Evolutionary conservation across 2,888 invertebrate genomes (phyloP).

Genomic region (Tanypteryx hageni): DNA sequence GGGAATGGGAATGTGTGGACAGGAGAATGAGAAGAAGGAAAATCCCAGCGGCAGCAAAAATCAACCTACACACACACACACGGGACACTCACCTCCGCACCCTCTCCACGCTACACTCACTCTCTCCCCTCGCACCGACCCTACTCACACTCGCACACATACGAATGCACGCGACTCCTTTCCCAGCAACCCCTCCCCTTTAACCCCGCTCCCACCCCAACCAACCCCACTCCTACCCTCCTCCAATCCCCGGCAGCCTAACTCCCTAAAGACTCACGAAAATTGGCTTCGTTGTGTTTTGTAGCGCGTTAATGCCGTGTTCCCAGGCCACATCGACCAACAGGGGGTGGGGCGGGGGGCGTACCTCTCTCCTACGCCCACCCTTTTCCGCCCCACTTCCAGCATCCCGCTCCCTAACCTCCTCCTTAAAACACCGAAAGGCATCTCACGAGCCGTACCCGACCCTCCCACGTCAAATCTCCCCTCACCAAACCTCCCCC

Average conservation of each 20-base stretch:
- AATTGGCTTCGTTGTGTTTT: constrained; percentile 62
- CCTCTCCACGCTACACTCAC: background rate
- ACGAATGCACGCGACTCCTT: background rate
- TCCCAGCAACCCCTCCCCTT: background rate
- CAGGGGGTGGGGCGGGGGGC: background rate
- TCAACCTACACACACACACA: background rate
- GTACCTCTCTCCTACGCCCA: background rate
- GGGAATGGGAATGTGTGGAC: too few species aligned
- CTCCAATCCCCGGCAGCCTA: background rate
- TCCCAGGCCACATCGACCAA: constrained; percentile 49
- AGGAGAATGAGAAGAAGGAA: background rate
- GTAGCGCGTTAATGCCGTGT: constrained; percentile 61
- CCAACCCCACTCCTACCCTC: background rate
- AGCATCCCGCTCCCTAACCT: too few species aligned
- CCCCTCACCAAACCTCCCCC: background rate
- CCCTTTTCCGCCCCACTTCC: too few species aligned
- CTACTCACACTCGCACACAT: background rate
- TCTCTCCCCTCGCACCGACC: background rate
- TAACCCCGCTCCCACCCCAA: background rate
- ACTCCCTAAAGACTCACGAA: constrained; percentile 58
- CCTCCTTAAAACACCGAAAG: constrained; percentile 44
- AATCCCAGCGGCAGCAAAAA: constrained; percentile 38
- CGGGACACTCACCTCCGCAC: background rate
- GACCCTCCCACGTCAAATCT: background rate
- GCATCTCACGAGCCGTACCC: background rate